A percentile compares a stretch with the other conserved stretches of the same genome.
These are phyloP conservation scores for Laothoe populi DNA, from an alignment of 2,888 invertebrate species.

Conservation along the genomic window DNA sequence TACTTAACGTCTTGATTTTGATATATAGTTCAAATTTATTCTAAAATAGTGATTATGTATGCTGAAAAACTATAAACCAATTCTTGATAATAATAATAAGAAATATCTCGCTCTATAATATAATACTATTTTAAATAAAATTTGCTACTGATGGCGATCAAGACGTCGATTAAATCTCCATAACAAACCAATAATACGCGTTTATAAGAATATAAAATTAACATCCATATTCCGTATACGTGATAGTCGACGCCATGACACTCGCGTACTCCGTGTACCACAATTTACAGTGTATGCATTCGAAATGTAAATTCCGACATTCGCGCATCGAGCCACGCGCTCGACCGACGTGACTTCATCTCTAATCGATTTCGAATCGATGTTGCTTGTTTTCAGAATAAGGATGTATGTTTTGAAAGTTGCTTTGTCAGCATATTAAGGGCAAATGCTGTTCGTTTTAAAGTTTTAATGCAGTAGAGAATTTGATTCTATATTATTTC, in stretches of 20 bases:
- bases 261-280: conserved; percentile 42
- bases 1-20: too few relatives aligned
- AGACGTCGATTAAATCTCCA: background rate
- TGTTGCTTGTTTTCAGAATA: conserved; percentile 40
- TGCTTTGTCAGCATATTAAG: background rate
- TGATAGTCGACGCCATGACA: background rate
- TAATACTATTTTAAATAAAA: background rate
- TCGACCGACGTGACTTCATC: conserved; percentile 47
- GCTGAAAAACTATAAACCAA: too few relatives aligned
- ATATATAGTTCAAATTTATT: too few relatives aligned
- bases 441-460: background rate
- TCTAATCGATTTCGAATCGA: conserved; percentile 50
- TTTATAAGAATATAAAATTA: conserved; percentile 20
- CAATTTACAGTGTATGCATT: conserved; percentile 59
- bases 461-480: too few relatives aligned
- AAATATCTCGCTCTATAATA: too few relatives aligned
- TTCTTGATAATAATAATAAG: too few relatives aligned
- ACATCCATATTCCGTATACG: conserved; percentile 22
- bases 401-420: conserved; percentile 35
- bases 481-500: too few relatives aligned
- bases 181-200: background rate
- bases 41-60: too few relatives aligned
- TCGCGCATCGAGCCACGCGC: conserved; percentile 49
- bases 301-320: conserved; percentile 55
- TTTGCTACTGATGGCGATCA: background rate